Base-by-base conservation (phyloP, 2,888 invertebrate species). In the Morpho deidamia region DNA sequence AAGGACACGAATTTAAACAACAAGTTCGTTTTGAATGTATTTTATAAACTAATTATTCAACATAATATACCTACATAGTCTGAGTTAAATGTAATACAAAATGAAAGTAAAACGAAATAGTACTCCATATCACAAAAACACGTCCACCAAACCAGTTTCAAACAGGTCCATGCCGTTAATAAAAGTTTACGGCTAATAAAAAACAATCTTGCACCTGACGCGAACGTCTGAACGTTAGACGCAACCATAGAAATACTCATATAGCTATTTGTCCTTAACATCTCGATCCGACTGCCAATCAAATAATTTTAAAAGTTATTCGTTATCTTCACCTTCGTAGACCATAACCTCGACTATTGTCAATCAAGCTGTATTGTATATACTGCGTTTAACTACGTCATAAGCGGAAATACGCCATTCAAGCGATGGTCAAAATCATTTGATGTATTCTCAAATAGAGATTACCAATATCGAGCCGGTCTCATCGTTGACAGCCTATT, bases 401-500 rank as follows among this genome's bases (percentile, higher is more conserved):
- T 43, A 34, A 11, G 47, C 32, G 40, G 47, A 44, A 35, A 52
- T 42, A 59, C 60, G 55, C 60, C 59, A 61, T 40, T 51, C 48
- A 56, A 48, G 51, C 52, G 53, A 52, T 44, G 44, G 38, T 14
- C 37, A 11, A 45, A 49, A 46, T 52, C 33, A 53, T 51, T 38
- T 34, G 39, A 48, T 52, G 52, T 53, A 53, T 51, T 48, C 49
- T 52, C 59, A 48, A 56, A 53, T 53, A 45, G 47, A 60, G 58
- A 56, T 51, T 38, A 55, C 44, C 51, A 55, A 57, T 41, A 45
- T 62, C 61, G 61, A 71, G 74, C 77, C 76, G 81, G 76, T 72
- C 81, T 81, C 81, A 76, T 78, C 76, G 78, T 76, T 87, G 88
- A 89, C 88, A 89, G 74, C 83, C 88, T 88, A 89, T 89, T 88